Percentiles rank a stretch among this genome's conserved stretches.
phyloP scores from a whole-genome alignment of 2,888 invertebrate genomes.

The Lapara coniferarum region DNA sequence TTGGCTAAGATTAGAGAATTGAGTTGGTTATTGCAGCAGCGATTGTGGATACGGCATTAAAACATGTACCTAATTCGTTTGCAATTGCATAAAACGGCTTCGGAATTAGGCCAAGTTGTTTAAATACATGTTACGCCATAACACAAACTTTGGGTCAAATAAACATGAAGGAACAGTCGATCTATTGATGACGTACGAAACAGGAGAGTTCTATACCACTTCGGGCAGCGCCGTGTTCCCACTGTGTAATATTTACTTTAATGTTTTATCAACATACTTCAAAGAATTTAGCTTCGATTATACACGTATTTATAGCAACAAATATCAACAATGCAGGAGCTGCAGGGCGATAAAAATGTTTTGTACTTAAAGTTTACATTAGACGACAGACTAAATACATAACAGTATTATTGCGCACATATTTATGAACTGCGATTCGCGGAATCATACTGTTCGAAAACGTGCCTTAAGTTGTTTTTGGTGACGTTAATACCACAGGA shows the following conservation, averaged over 20 bases:
- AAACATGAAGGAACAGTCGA: constrained; percentile 30
- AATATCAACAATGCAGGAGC: constrained; percentile 2
- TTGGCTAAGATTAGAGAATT: too few relatives aligned
- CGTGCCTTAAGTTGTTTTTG: background rate
- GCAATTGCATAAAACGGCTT: constrained; percentile 11
- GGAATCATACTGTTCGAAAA: background rate
- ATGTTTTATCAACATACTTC: constrained; percentile 32
- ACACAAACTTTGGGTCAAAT: constrained; percentile 11
- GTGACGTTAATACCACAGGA: background rate
- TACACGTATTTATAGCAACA: constrained; percentile 21
- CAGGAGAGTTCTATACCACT: background rate
- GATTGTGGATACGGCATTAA: background rate
- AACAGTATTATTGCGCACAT: too few relatives aligned
- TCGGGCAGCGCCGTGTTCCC: background rate
- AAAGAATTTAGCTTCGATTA: constrained; percentile 24
- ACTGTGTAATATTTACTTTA: constrained; percentile 15
- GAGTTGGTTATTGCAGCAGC: background rate
- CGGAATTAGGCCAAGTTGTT: constrained; percentile 15
- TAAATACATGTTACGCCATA: constrained; percentile 9
- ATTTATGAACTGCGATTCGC: background rate
- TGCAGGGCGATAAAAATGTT: constrained; percentile 6
- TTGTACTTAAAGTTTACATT: background rate
- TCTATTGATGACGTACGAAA: constrained; percentile 16
- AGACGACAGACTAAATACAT: background rate
- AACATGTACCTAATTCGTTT: background rate